Conservation (phyloP, 2,113 vertebrate species). For the Pteruthius melanotis region DNA sequence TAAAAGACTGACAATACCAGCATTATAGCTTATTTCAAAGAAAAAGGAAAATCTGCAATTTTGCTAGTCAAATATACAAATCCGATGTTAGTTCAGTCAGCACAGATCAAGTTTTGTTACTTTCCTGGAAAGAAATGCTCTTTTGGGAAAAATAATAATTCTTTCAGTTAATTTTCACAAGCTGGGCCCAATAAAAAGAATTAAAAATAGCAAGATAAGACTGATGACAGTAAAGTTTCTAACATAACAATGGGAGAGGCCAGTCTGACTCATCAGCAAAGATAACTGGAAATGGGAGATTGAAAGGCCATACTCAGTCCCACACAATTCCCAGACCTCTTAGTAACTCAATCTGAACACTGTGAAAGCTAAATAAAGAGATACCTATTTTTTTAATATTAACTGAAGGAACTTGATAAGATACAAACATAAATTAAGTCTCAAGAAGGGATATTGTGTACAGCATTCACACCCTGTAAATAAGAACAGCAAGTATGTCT, state of each 20-base stretch:
- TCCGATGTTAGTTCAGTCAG: not conserved
- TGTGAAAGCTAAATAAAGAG: not conserved
- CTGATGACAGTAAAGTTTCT: not conserved
- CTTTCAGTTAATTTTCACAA: not conserved
- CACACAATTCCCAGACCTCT: not conserved
- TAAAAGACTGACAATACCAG: not conserved
- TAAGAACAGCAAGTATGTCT: not conserved
- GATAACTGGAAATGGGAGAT: not conserved
- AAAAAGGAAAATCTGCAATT: not conserved
- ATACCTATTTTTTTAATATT: not conserved
- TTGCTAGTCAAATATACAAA: not conserved
- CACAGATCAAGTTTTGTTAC: not conserved
- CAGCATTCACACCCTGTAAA: not conserved
- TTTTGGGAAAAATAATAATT: not conserved
- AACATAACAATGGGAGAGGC: not conserved
- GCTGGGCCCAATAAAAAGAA: not conserved
- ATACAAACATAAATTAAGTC: not conserved
- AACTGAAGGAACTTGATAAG: not conserved
- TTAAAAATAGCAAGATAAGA: conserved; percentile 1
- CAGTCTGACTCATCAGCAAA: not conserved
- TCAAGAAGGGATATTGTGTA: not conserved
- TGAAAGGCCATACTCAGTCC: not conserved
- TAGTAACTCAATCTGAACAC: not conserved
- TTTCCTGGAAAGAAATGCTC: not conserved
- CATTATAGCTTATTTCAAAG: not conserved